Evolutionary conservation across 2,888 invertebrate genomes (phyloP), one percentile per base, ranked within the genome.

Genomic region (Dasysyrphus albostriatus): DNA sequence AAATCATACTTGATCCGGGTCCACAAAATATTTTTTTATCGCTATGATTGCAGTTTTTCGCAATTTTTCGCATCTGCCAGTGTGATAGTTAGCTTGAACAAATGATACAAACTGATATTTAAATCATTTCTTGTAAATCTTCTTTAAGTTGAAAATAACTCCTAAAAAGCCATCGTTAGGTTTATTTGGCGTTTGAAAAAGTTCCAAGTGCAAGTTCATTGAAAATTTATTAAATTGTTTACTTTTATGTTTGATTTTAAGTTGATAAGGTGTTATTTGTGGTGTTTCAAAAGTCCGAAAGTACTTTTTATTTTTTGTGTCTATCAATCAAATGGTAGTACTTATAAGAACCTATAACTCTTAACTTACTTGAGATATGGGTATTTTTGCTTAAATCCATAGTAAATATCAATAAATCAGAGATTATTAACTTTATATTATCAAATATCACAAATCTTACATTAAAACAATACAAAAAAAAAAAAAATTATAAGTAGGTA

Each of bases 361-460:
- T 32, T n/a, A 54, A 32, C 54, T 54, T 4, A 56, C 16, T 58
- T 54, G 4, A 54, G 29, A 54, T n/a, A 14, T n/a, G 29, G 14
- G 6, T 54, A 5, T 58, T 34, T 58, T 58, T 3, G 7, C n/a
- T n/a, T 8, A 9, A 58, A 61, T 61, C 19, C 7, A 61, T 63
- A 16, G 44, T 16, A 47, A 47, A 47, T 49, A 49, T 47, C 65
- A 65, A 49, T 69, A 69, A 69, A 69, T 69, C 69, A 51, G 16
- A 32, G 16, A 49, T 49, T 34, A 24, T 24, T 24, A 24, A 24
- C 24, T 24, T 24, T 24, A 76, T 76, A 56, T 49, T 29, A 12
- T 24, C 9, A 1, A 7, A 2, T 8, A 67, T 54, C 74, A 10
- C 14, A 19, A 16, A 65, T 32, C 63, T 42, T 39, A 12, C 12